These are phyloP conservation scores for Heliconius ethilla DNA, from an alignment of 2,888 invertebrate species.

Conservation along the genomic window DNA sequence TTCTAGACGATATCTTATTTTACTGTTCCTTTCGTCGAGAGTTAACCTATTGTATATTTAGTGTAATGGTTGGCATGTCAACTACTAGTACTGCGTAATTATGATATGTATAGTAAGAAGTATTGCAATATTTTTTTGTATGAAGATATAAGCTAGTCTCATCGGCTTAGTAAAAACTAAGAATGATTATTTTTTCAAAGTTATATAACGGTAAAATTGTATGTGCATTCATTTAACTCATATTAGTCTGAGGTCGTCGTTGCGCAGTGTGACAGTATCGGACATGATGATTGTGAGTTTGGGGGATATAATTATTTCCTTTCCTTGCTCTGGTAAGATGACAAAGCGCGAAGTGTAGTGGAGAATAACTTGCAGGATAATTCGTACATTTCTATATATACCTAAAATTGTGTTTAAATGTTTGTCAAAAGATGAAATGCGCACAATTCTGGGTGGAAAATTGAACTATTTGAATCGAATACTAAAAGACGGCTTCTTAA, in stretches of 20 bases:
- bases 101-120: neutral
- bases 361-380: neutral
- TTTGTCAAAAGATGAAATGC: neutral
- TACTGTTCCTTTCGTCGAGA: neutral
- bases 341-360: neutral
- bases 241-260: neutral
- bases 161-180: neutral
- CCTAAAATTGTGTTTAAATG: neutral
- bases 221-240: neutral
- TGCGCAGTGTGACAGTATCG: neutral
- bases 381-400: neutral
- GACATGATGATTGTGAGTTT: neutral
- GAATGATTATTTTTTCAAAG: neutral
- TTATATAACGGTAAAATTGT: neutral
- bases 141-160: neutral
- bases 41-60: neutral
- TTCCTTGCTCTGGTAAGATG: neutral
- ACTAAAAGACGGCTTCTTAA: neutral
- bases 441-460: neutral
- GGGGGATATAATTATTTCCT: neutral
- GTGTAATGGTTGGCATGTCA: neutral
- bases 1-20: neutral
- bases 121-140: constrained; percentile 13
- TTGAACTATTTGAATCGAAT: neutral
- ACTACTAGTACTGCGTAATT: neutral